Evolutionary conservation across 2,888 invertebrate genomes (phyloP).

Genomic region (Heteropelma amictum): DNA sequence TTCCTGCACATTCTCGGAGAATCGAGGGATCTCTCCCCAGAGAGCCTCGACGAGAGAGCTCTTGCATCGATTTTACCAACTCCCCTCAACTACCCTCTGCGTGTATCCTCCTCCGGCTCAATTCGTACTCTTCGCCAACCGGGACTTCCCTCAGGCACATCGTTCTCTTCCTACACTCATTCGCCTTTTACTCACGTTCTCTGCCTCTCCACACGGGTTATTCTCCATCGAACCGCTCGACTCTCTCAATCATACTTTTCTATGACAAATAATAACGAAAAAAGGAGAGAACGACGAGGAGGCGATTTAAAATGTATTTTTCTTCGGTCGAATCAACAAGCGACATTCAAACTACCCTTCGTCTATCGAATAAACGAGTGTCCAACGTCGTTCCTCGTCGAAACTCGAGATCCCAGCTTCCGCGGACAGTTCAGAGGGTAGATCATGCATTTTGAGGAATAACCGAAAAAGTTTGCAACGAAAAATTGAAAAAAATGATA

Average conservation of each 20-base stretch:
- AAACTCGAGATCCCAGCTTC: too few relatives aligned
- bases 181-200: background rate
- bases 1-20: slow-evolving; percentile 23
- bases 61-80: slow-evolving; percentile 56
- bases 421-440: too few relatives aligned
- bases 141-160: slow-evolving; percentile 39
- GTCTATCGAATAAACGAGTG: too few relatives aligned
- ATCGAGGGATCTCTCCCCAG: slow-evolving; percentile 11
- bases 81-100: slow-evolving; percentile 23
- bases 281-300: too few relatives aligned
- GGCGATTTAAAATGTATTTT: too few relatives aligned
- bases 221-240: background rate
- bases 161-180: slow-evolving; percentile 19
- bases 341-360: too few relatives aligned
- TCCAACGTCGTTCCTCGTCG: too few relatives aligned
- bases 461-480: too few relatives aligned
- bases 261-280: background rate
- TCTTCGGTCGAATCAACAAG: too few relatives aligned
- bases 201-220: background rate
- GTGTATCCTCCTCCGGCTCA: background rate
- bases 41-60: slow-evolving; percentile 32
- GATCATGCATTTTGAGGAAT: too few relatives aligned
- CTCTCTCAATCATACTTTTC: background rate
- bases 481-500: too few relatives aligned
- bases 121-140: slow-evolving; percentile 24